Percentiles rank a stretch among this genome's conserved stretches.
Evolutionary conservation across 37 sponge, comb jelly and placozoan species (phyloP).

Genomic region (Cladorhizidae sp.): DNA sequence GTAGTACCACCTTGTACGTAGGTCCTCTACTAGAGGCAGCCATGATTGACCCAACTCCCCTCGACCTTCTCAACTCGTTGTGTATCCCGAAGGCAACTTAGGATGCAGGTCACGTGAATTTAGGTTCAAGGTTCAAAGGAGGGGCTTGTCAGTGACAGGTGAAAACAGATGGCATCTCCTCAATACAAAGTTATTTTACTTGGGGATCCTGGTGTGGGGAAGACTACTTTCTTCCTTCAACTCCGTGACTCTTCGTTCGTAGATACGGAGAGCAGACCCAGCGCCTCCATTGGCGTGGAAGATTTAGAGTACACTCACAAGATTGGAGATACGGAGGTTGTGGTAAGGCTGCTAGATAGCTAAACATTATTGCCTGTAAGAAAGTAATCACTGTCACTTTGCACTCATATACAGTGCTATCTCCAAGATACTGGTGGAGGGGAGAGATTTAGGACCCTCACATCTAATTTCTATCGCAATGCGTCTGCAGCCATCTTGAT

Average conservation of each 20-base stretch:
- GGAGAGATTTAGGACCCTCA: conserved; percentile 74
- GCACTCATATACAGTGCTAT: conserved; percentile 25
- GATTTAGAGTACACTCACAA: conserved; percentile 14
- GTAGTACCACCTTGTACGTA: conserved; percentile 85
- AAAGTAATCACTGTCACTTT: neutral
- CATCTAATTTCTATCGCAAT: conserved; percentile 69
- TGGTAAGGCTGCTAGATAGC: neutral
- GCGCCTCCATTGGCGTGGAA: conserved; percentile 29
- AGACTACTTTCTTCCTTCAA: conserved; percentile 61
- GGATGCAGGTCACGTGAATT: neutral
- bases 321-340: conserved; percentile 19
- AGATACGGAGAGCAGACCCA: conserved; percentile 29
- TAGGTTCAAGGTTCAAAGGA: neutral
- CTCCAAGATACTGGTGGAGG: conserved; percentile 81
- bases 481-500: conserved; percentile 72
- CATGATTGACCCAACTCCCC: conserved; percentile 22
- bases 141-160: neutral
- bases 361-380: too few relatives aligned
- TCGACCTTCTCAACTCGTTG: neutral
- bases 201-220: conserved; percentile 69
- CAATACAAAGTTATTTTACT: conserved; percentile 63
- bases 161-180: neutral
- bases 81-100: neutral
- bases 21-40: conserved; percentile 65
- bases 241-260: conserved; percentile 34